phyloP scores from a whole-genome alignment of 2,888 invertebrate genomes.

The Margaritifera margaritifera region DNA sequence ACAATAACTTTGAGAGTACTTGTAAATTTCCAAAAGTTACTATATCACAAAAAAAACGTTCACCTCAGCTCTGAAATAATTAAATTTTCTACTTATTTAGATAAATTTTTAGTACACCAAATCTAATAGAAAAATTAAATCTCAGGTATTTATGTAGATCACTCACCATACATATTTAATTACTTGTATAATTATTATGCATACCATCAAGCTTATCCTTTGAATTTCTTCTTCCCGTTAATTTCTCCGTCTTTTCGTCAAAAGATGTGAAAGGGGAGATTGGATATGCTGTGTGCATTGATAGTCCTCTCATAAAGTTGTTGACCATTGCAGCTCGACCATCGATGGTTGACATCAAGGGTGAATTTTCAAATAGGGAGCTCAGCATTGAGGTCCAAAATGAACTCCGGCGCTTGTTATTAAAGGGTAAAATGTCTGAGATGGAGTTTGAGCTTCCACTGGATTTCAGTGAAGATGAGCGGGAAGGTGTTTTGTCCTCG shows the following conservation, averaged over 20 bases:
- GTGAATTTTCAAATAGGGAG: conserved; percentile 48
- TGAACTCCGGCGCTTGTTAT: conserved; percentile 24
- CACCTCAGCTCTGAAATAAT: too few relatives aligned
- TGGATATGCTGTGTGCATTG: conserved; percentile 69
- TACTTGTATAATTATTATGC: neutral
- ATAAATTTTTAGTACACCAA: too few relatives aligned
- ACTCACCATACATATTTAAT: too few relatives aligned
- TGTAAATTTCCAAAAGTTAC: too few relatives aligned
- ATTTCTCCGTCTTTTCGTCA: conserved; percentile 13
- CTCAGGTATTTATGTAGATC: too few relatives aligned
- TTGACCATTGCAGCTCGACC: conserved; percentile 73
- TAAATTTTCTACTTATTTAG: too few relatives aligned
- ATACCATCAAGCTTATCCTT: conserved; percentile 35
- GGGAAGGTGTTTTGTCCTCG: neutral
- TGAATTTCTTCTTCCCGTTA: conserved; percentile 7
- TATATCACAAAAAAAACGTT: too few relatives aligned
- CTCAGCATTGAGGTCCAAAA: conserved; percentile 49
- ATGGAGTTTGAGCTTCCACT: too few relatives aligned
- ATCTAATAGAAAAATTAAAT: too few relatives aligned
- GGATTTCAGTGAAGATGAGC: too few relatives aligned
- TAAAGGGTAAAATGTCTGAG: too few relatives aligned
- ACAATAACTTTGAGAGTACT: too few relatives aligned
- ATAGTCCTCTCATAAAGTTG: conserved; percentile 73
- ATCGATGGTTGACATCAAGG: conserved; percentile 68
- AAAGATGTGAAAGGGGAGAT: conserved; percentile 70